These are phyloP conservation scores for Odiellus spinosus DNA, from an alignment of 2,888 invertebrate genomes.

Conservation along the genomic window DNA sequence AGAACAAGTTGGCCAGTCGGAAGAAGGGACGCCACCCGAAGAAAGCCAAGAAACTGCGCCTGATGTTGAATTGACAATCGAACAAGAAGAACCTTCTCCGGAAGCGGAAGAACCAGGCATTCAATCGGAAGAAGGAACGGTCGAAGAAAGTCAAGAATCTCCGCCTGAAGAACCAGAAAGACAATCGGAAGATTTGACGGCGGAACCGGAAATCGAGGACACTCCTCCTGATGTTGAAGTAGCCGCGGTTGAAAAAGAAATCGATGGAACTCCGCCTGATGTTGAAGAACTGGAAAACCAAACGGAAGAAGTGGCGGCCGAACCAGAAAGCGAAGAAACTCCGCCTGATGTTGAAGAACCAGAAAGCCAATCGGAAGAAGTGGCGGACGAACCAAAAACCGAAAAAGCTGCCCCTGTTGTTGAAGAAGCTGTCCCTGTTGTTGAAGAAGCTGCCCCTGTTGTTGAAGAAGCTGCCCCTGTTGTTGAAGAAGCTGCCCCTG, in stretches of 20 bases:
- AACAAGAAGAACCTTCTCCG: neutral
- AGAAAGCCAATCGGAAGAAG: neutral
- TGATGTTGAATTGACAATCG: neutral
- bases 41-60: neutral
- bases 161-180: neutral
- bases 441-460: neutral
- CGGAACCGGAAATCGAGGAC: neutral
- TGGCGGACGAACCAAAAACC: slow-evolving; percentile 1
- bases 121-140: neutral
- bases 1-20: neutral
- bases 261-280: too few relatives aligned
- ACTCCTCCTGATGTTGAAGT: slow-evolving; percentile 1
- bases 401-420: neutral
- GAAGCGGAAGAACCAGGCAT: neutral
- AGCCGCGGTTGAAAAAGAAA: too few relatives aligned
- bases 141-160: neutral
- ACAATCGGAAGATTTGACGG: neutral
- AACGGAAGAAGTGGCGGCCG: neutral
- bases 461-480: neutral
- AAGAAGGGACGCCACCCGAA: neutral
- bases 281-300: neutral
- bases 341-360: neutral
- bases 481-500: neutral
- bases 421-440: neutral
- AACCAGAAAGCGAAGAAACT: neutral